Conservation (phyloP, 2,888 invertebrate genomes). For the Hydroisotoma schaefferi region DNA sequence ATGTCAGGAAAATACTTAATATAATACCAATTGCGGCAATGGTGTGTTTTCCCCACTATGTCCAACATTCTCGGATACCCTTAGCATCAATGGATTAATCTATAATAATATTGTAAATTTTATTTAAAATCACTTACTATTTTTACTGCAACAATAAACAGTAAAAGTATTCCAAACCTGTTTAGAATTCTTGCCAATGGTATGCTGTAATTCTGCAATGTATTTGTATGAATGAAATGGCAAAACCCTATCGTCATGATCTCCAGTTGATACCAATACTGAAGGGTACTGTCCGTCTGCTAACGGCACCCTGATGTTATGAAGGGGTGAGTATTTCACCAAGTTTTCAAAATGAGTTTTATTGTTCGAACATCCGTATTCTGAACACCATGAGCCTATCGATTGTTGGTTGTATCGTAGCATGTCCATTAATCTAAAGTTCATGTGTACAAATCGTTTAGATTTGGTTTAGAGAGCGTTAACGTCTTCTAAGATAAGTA, state of each 20-base stretch:
- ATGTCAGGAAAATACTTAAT: not conserved
- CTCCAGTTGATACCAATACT: conserved; percentile 57
- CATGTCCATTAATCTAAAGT: conserved; percentile 58
- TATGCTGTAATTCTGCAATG: conserved; percentile 58
- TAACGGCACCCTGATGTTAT: conserved; percentile 54
- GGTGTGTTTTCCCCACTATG: conserved; percentile 1
- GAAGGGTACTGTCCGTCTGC: conserved; percentile 56
- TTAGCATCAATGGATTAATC: not conserved
- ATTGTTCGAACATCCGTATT: conserved; percentile 58
- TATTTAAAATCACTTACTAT: not conserved
- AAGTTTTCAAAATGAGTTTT: conserved; percentile 56
- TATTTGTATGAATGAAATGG: conserved; percentile 61
- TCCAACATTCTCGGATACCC: not conserved
- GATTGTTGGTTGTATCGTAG: conserved; percentile 61
- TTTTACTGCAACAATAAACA: not conserved
- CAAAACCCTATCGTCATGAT: conserved; percentile 62
- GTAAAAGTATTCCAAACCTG: conserved; percentile 50
- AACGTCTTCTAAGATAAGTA: not conserved
- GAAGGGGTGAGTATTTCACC: conserved; percentile 57
- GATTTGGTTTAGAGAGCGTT: conserved; percentile 47
- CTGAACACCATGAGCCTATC: conserved; percentile 60
- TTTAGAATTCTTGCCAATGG: conserved; percentile 50
- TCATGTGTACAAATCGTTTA: too few relatives aligned
- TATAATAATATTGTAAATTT: not conserved
- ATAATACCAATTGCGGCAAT: not conserved